phyloP scores from a whole-genome alignment of 2,797 vertebrate genomes.

The Crax fasciolata region DNA sequence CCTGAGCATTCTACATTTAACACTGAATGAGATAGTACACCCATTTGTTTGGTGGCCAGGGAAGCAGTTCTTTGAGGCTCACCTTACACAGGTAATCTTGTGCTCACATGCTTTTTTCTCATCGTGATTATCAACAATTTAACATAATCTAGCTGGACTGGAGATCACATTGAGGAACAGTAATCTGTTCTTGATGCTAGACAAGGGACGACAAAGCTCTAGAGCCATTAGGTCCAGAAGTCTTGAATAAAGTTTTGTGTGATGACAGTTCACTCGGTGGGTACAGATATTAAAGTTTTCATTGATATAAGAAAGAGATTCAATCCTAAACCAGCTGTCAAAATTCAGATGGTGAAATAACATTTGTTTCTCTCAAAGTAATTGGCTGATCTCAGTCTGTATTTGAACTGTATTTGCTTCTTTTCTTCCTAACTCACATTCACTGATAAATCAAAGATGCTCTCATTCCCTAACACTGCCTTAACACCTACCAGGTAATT shows the following conservation, averaged over 20 bases:
- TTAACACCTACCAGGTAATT: not conserved
- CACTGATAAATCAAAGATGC: not conserved
- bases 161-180: not conserved
- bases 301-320: not conserved
- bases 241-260: not conserved
- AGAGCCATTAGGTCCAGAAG: not conserved
- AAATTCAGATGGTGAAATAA: not conserved
- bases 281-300: not conserved
- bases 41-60: not conserved
- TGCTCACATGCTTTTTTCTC: not conserved
- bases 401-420: not conserved
- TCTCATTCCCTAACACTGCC: not conserved
- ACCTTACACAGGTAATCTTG: not conserved
- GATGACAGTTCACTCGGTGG: not conserved
- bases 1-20: not conserved
- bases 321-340: not conserved
- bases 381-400: not conserved
- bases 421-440: not conserved
- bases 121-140: not conserved
- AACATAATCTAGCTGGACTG: not conserved
- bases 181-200: not conserved
- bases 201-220: not conserved
- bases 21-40: not conserved
- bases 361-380: not conserved
- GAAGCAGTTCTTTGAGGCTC: not conserved